Evolutionary conservation across 1,140 invertebrate genomes (phyloP).

Genomic region (Papilio xuthus): DNA sequence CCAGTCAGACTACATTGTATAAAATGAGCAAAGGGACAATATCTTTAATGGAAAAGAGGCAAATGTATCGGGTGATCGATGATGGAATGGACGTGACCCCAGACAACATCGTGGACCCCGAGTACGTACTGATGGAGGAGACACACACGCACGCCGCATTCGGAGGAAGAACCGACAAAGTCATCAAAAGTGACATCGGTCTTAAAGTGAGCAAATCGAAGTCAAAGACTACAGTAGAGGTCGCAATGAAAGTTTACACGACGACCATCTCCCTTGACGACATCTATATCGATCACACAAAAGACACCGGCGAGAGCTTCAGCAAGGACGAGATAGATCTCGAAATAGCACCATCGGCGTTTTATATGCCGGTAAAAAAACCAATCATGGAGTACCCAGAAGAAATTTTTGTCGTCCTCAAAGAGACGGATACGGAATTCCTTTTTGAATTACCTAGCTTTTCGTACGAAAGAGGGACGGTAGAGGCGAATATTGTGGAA

Average conservation of each 20-base stretch:
- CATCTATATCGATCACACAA: conserved; percentile 76
- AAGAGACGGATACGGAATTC: conserved; percentile 85
- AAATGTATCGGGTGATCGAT: conserved; percentile 53
- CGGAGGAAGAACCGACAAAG: conserved; percentile 49
- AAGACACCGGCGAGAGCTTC: conserved; percentile 66
- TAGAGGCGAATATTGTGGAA: conserved; percentile 81
- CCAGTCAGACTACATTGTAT: conserved; percentile 35
- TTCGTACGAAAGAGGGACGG: conserved; percentile 82
- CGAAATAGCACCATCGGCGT: conserved; percentile 77
- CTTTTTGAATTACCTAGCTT: conserved; percentile 85
- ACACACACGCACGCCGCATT: conserved; percentile 65
- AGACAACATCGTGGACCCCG: conserved; percentile 57
- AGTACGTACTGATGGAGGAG: conserved; percentile 63
- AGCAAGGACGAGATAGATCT: conserved; percentile 52
- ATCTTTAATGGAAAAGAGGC: conserved; percentile 64
- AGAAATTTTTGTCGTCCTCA: conserved; percentile 83
- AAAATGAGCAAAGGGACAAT: conserved; percentile 50
- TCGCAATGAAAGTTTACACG: conserved; percentile 67
- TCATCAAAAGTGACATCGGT: conserved; percentile 52
- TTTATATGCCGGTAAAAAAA: conserved; percentile 74
- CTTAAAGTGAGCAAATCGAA: conserved; percentile 54
- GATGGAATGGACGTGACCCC: conserved; percentile 60
- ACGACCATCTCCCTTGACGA: conserved; percentile 78
- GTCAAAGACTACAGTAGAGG: conserved; percentile 46
- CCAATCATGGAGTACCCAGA: conserved; percentile 69